Conservation (phyloP, 2,797 vertebrate species). For the Acipenser transmontanus region DNA sequence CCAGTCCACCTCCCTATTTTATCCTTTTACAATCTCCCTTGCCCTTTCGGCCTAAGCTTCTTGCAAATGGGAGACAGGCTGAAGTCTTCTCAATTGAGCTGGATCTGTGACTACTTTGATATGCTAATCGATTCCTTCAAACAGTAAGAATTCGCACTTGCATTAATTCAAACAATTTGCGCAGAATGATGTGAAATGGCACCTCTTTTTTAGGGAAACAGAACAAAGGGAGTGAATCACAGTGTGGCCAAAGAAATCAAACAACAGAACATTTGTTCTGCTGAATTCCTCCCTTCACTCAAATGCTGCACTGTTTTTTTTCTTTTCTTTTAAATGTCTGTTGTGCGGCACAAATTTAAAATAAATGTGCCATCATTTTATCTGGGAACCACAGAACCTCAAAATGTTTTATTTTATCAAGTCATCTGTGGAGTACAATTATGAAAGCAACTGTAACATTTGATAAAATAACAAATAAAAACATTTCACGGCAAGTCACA, state of each 20-base stretch:
- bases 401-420: neutral
- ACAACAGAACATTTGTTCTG: constrained; percentile 72
- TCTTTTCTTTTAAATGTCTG: neutral
- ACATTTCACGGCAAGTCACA: no score
- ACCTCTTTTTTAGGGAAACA: constrained; percentile 74
- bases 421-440: no score
- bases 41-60: constrained; percentile 72
- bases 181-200: constrained; percentile 73
- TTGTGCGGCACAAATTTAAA: constrained; percentile 15
- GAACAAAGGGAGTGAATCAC: constrained; percentile 82
- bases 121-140: constrained; percentile 86
- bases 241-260: constrained; percentile 48
- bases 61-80: constrained; percentile 76
- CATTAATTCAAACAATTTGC: constrained; percentile 82
- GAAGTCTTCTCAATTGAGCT: constrained; percentile 76
- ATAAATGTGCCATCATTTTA: constrained; percentile 5
- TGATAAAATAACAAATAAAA: no score
- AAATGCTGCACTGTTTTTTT: constrained; percentile 22
- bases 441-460: no score
- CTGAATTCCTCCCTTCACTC: constrained; percentile 46
- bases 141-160: constrained; percentile 86
- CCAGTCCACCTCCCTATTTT: constrained; percentile 65
- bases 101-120: constrained; percentile 83
- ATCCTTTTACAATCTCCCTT: constrained; percentile 63
- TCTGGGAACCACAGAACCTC: neutral